phyloP scores from a whole-genome alignment of 2,888 invertebrate species.

The Yponomeuta evonymella region DNA sequence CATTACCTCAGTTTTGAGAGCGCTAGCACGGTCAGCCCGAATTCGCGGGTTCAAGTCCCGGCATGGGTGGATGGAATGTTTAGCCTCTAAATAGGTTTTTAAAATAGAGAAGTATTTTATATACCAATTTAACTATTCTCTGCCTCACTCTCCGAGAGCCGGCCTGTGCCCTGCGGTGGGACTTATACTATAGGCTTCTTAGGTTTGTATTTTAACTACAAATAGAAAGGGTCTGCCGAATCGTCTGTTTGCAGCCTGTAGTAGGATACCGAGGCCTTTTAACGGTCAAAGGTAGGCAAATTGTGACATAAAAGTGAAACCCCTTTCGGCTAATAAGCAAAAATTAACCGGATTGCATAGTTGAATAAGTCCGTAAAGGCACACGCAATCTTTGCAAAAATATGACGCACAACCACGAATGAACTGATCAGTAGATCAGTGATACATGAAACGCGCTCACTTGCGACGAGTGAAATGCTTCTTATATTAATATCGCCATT shows the following conservation, averaged over 20 bases:
- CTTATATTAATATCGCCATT: conserved; percentile 8
- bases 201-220: too few species aligned
- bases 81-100: too few species aligned
- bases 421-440: background rate
- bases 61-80: too few species aligned
- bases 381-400: conserved; percentile 1
- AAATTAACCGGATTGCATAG: background rate
- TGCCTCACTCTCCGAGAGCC: too few species aligned
- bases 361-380: background rate
- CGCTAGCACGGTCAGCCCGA: too few species aligned
- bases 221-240: too few species aligned
- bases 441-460: conserved; percentile 8
- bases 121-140: too few species aligned
- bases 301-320: background rate
- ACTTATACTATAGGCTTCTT: too few species aligned
- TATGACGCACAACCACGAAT: background rate
- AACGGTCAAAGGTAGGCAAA: background rate
- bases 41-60: too few species aligned
- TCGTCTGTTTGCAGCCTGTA: too few species aligned
- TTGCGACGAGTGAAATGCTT: background rate
- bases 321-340: background rate
- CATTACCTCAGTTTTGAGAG: too few species aligned
- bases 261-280: background rate
- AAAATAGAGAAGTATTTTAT: background rate
- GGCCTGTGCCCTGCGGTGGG: too few species aligned